Evolutionary conservation across 2,888 invertebrate species (phyloP).

Genomic region (Euzetes globulus): DNA sequence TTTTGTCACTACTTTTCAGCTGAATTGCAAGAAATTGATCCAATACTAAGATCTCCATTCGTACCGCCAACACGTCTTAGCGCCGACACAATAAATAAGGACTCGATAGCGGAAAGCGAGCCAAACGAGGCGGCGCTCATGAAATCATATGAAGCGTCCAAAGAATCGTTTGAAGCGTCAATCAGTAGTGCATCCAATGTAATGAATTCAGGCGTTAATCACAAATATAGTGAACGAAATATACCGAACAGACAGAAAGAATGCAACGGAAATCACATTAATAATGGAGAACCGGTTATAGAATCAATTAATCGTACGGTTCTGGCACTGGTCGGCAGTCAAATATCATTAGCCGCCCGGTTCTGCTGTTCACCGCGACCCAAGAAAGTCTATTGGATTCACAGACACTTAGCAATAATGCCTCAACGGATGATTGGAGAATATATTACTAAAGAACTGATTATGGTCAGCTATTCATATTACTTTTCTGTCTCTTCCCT

Average conservation of each 20-base stretch:
- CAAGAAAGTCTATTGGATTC: conserved; percentile 58
- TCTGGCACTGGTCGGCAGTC: conserved; percentile 61
- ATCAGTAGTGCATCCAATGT: background rate
- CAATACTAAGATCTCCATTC: conserved; percentile 6
- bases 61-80: background rate
- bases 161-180: conserved; percentile 3
- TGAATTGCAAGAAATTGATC: conserved; percentile 22
- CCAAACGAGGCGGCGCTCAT: conserved; percentile 27
- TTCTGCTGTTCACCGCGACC: conserved; percentile 69
- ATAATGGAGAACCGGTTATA: conserved; percentile 39
- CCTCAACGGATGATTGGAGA: conserved; percentile 34
- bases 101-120: background rate
- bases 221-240: conserved; percentile 18
- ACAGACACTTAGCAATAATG: conserved; percentile 36
- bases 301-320: conserved; percentile 50
- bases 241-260: conserved; percentile 35
- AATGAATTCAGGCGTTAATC: conserved; percentile 26
- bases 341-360: conserved; percentile 61
- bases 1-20: background rate
- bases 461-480: conserved; percentile 24
- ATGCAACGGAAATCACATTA: conserved; percentile 27
- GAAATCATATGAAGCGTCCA: conserved; percentile 8
- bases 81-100: background rate
- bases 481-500: conserved; percentile 20
- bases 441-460: conserved; percentile 34